Percentiles rank a stretch among this genome's conserved stretches.
These are phyloP conservation scores for Drosophila setosimentum DNA, from an alignment of 2,888 invertebrate genomes.

Conservation along the genomic window DNA sequence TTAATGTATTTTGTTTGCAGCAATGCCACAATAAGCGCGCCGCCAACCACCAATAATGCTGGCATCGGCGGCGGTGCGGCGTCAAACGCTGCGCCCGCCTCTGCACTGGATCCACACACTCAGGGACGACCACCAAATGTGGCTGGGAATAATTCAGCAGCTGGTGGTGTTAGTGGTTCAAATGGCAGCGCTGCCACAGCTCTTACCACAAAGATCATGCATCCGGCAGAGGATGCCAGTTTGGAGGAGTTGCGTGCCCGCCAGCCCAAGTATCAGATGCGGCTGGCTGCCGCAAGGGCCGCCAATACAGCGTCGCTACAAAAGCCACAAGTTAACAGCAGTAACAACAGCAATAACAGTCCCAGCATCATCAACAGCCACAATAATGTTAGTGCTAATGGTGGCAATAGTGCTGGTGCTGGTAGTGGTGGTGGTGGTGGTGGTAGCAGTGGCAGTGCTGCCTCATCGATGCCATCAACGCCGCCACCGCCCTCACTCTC, in stretches of 20 bases:
- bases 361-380: constrained; percentile 51
- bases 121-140: constrained; percentile 63
- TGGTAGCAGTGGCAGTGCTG: constrained; percentile 57
- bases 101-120: constrained; percentile 63
- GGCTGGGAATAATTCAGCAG: constrained; percentile 14
- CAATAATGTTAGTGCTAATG: constrained; percentile 24
- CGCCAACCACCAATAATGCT: constrained; percentile 87
- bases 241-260: constrained; percentile 93
- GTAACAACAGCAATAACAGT: constrained; percentile 50
- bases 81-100: constrained; percentile 82
- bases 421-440: constrained; percentile 40
- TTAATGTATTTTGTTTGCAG: constrained; percentile 82
- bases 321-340: constrained; percentile 56
- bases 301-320: constrained; percentile 44
- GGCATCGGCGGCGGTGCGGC: constrained; percentile 85
- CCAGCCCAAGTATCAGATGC: constrained; percentile 88
- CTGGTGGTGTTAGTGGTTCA: constrained; percentile 70
- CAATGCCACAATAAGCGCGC: constrained; percentile 91
- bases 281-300: constrained; percentile 81
- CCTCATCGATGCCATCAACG: constrained; percentile 81
- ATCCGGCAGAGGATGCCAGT: constrained; percentile 97
- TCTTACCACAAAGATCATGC: constrained; percentile 95
- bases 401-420: constrained; percentile 38
- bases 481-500: constrained; percentile 69
- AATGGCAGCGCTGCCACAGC: constrained; percentile 91